Percentiles rank a stretch among this genome's conserved stretches.
These are phyloP conservation scores for Polymixis lichenea DNA, from an alignment of 2,888 invertebrate species.

Conservation along the genomic window DNA sequence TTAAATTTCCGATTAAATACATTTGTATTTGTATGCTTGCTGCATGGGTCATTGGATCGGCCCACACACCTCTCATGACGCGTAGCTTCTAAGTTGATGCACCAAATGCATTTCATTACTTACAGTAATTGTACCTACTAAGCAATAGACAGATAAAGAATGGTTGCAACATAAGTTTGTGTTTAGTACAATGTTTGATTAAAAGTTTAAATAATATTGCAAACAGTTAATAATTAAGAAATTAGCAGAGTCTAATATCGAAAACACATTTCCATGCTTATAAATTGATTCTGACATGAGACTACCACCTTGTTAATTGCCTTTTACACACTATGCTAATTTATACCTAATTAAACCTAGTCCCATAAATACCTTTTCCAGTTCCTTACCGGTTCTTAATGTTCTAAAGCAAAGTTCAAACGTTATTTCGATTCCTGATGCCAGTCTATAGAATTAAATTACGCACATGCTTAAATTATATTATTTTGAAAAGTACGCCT, in stretches of 20 bases:
- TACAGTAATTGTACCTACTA: slow-evolving; percentile 20
- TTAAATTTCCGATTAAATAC: slow-evolving; percentile 12
- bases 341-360: neutral
- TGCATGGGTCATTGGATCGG: slow-evolving; percentile 17
- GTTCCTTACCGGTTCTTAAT: neutral
- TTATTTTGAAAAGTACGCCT: no score
- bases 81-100: slow-evolving; percentile 28
- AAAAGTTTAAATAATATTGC: slow-evolving; percentile 5
- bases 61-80: slow-evolving; percentile 24
- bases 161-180: neutral
- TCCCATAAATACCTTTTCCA: neutral
- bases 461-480: neutral
- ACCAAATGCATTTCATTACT: slow-evolving; percentile 43
- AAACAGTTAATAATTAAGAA: slow-evolving; percentile 2
- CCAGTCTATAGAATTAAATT: neutral
- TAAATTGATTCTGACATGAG: slow-evolving; percentile 2
- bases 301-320: neutral
- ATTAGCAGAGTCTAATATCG: neutral
- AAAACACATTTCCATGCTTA: slow-evolving; percentile 8
- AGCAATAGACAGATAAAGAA: slow-evolving; percentile 15
- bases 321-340: neutral
- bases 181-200: neutral
- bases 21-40: slow-evolving; percentile 44
- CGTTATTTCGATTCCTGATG: neutral
- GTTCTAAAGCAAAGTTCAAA: slow-evolving; percentile 17